Evolutionary conservation across 2,113 vertebrate genomes (phyloP).

Genomic region (Aspiorhynchus laticeps): DNA sequence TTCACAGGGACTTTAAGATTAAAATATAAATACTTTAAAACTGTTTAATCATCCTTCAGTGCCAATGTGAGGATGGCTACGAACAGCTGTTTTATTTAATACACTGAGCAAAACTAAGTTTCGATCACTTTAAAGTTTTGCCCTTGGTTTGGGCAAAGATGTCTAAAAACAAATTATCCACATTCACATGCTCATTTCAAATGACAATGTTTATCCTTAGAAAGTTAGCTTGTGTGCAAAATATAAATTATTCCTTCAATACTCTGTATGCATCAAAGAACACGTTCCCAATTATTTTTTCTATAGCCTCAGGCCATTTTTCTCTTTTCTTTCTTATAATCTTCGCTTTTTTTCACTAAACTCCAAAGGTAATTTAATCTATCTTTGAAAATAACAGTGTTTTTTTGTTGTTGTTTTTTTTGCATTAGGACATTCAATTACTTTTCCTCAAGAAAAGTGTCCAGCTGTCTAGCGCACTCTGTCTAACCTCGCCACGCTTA

Average conservation of each 20-base stretch:
- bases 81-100: conserved; percentile 21
- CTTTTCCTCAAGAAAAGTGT: conserved; percentile 13
- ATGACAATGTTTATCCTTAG: conserved; percentile 40
- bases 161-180: conserved; percentile 24
- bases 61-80: neutral
- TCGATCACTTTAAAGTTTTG: neutral
- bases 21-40: neutral
- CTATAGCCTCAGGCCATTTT: conserved; percentile 57
- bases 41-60: neutral
- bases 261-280: conserved; percentile 64
- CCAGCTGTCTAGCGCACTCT: conserved; percentile 15
- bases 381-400: conserved; percentile 35
- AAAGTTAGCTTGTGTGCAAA: conserved; percentile 22
- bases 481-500: conserved; percentile 19
- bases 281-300: conserved; percentile 56
- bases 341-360: conserved; percentile 46
- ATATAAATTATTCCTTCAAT: conserved; percentile 59
- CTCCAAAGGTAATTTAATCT: conserved; percentile 33
- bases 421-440: conserved; percentile 42
- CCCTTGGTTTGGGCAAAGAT: conserved; percentile 3
- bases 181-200: conserved; percentile 20
- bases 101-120: neutral
- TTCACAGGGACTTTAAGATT: neutral
- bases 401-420: conserved; percentile 25
- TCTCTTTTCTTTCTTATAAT: conserved; percentile 54